Conservation (phyloP, 2,888 invertebrate species). For the Chaitophorus viminalis region DNA sequence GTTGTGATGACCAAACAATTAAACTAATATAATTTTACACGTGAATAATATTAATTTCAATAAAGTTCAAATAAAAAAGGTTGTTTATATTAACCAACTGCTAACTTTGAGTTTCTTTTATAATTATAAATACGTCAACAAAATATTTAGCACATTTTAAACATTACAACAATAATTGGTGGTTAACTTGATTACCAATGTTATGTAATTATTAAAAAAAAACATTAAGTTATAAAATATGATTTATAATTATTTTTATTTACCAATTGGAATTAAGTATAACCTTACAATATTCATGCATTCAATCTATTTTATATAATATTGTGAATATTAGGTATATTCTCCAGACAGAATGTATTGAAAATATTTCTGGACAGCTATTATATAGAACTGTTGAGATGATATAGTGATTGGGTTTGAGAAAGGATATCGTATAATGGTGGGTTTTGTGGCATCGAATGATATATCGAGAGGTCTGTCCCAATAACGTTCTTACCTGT, state of each 20-base stretch:
- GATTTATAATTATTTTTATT: too few relatives aligned
- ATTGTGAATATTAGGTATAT: neutral
- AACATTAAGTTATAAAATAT: too few relatives aligned
- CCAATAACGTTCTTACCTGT: constrained; percentile 28
- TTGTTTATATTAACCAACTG: too few relatives aligned
- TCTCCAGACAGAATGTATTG: neutral
- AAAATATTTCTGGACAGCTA: constrained; percentile 25
- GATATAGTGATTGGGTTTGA: constrained; percentile 44
- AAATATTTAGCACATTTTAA: neutral
- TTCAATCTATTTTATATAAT: too few relatives aligned
- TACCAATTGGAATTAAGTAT: neutral
- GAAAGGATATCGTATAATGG: constrained; percentile 20
- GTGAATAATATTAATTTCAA: too few relatives aligned
- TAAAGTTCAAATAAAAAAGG: too few relatives aligned
- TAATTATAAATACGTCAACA: too few relatives aligned
- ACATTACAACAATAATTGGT: neutral
- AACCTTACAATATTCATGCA: neutral
- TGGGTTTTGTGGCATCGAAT: constrained; percentile 27
- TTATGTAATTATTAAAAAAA: too few relatives aligned
- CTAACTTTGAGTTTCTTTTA: too few relatives aligned
- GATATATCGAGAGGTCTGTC: constrained; percentile 46
- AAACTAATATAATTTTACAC: too few relatives aligned
- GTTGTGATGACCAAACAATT: too few relatives aligned
- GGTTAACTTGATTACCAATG: too few relatives aligned
- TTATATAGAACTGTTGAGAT: constrained; percentile 32